phyloP scores from a whole-genome alignment of 2,888 invertebrate species.

The Andrena chrysosceles region DNA sequence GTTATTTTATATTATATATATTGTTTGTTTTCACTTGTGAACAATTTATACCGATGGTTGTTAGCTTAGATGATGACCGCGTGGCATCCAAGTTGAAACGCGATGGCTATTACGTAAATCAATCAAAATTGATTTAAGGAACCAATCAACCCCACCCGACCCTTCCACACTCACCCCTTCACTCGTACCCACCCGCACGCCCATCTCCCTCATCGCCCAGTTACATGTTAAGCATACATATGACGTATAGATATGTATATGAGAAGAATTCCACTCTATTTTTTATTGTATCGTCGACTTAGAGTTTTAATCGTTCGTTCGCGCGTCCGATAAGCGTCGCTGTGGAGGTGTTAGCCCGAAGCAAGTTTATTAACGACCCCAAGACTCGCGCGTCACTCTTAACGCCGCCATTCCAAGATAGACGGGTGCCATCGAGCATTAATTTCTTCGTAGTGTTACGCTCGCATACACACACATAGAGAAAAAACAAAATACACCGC shows the following conservation, averaged over 20 bases:
- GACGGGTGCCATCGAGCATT: constrained; percentile 63
- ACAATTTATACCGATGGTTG: constrained; percentile 67
- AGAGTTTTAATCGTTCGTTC: constrained; percentile 58
- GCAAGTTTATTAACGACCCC: constrained; percentile 33
- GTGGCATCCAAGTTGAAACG: constrained; percentile 51
- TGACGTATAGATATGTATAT: constrained; percentile 69
- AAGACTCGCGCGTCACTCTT: constrained; percentile 33
- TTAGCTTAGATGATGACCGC: constrained; percentile 51
- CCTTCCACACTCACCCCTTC: not conserved
- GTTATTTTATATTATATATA: constrained; percentile 59
- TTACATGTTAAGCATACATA: constrained; percentile 70
- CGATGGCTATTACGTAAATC: constrained; percentile 73
- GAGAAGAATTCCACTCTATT: constrained; percentile 45
- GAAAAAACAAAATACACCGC: not conserved
- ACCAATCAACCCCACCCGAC: not conserved
- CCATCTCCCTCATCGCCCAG: constrained; percentile 20
- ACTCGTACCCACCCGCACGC: not conserved
- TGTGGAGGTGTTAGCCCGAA: not conserved
- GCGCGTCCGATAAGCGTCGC: constrained; percentile 24
- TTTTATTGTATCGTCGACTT: constrained; percentile 53
- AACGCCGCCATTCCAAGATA: constrained; percentile 54
- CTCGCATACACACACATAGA: constrained; percentile 14
- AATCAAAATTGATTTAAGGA: constrained; percentile 82
- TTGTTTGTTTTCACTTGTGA: constrained; percentile 65
- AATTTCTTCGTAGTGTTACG: constrained; percentile 35